phyloP scores from a whole-genome alignment of 64 coral and sea anemone species.

The Hydrozoanthus tunicans region DNA sequence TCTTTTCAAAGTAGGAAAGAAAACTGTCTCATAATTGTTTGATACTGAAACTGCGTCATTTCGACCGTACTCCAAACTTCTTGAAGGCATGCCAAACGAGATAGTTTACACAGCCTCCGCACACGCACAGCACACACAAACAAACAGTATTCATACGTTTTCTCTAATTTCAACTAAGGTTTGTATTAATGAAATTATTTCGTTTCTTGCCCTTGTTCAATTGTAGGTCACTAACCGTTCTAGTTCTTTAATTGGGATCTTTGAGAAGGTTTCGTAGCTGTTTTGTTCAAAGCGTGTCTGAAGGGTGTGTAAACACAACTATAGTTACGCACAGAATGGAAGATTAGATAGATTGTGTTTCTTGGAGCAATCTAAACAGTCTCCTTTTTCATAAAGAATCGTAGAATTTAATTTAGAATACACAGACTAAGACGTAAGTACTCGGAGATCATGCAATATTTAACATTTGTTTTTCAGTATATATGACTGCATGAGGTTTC shows the following conservation, averaged over 20 bases:
- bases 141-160: background rate
- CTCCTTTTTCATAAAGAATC: slow-evolving; percentile 55
- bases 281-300: slow-evolving; percentile 55
- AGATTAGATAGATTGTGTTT: slow-evolving; percentile 42
- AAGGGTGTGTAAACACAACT: slow-evolving; percentile 48
- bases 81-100: background rate
- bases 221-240: background rate
- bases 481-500: slow-evolving; percentile 17
- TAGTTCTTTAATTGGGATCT: slow-evolving; percentile 8
- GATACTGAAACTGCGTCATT: background rate
- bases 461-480: background rate
- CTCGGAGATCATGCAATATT: slow-evolving; percentile 7
- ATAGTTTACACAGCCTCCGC: background rate
- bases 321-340: slow-evolving; percentile 42
- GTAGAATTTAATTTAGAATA: slow-evolving; percentile 56
- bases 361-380: slow-evolving; percentile 51
- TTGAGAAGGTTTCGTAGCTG: slow-evolving; percentile 17
- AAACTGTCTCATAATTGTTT: no score
- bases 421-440: slow-evolving; percentile 47
- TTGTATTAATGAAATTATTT: background rate
- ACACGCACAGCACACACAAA: background rate
- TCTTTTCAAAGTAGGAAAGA: no score
- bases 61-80: background rate
- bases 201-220: slow-evolving; percentile 5
- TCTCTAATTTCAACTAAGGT: background rate